Conservation (phyloP, 1,140 invertebrate species). For the Sminthurides bifidus region DNA sequence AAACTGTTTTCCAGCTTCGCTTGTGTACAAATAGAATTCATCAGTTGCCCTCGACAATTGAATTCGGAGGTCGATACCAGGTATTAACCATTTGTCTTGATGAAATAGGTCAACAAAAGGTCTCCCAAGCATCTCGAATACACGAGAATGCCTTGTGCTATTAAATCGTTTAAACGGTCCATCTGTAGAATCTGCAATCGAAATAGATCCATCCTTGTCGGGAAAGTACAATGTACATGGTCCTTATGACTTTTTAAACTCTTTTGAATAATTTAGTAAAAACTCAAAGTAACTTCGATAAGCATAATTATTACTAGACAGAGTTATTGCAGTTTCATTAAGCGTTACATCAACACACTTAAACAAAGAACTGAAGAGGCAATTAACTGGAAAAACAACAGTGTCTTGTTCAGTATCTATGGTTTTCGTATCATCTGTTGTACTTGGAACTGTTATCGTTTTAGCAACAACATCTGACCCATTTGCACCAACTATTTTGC, state of each 20-base stretch:
- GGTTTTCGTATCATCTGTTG: no score
- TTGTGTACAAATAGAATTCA: conserved; percentile 7
- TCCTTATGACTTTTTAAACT: conserved; percentile 37
- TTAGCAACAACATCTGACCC: not conserved
- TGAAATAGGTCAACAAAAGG: conserved; percentile 20
- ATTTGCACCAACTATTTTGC: conserved; percentile 31
- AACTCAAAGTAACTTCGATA: conserved; percentile 40
- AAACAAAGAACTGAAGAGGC: conserved; percentile 39
- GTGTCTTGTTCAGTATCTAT: no score
- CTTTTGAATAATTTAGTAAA: conserved; percentile 35
- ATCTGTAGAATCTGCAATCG: conserved; percentile 17
- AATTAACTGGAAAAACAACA: conserved; percentile 34
- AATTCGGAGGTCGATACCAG: conserved; percentile 23
- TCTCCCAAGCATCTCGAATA: conserved; percentile 31
- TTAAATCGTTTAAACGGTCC: conserved; percentile 32
- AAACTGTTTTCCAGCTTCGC: not conserved
- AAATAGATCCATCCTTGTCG: conserved; percentile 28
- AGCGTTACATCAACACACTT: conserved; percentile 37
- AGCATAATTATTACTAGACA: conserved; percentile 37
- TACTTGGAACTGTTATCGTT: no score
- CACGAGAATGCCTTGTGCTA: conserved; percentile 23
- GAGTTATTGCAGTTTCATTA: conserved; percentile 39
- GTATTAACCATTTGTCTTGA: conserved; percentile 19
- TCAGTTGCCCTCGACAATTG: conserved; percentile 2
- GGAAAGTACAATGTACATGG: conserved; percentile 32